Evolutionary conservation across 2,888 invertebrate genomes (phyloP).

Genomic region (Agonum fuliginosum): DNA sequence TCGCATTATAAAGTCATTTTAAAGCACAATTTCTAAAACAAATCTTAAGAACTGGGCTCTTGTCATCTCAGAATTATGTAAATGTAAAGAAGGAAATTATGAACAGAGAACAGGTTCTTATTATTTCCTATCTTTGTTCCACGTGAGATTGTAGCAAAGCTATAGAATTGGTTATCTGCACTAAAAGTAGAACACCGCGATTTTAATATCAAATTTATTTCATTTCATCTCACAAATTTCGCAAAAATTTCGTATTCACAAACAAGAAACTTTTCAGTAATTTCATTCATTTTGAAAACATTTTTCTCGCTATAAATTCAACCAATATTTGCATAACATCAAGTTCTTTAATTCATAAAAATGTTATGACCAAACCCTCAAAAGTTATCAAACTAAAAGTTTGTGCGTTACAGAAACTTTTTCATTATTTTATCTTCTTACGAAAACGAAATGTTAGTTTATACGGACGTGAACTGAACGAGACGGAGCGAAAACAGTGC

Average conservation of each 20-base stretch:
- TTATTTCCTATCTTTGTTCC: too few relatives aligned
- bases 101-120: too few relatives aligned
- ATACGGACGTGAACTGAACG: constrained; percentile 1
- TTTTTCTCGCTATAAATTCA: constrained; percentile 47
- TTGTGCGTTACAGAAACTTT: constrained; percentile 41
- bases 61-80: too few relatives aligned
- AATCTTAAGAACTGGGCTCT: too few relatives aligned
- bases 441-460: constrained; percentile 42
- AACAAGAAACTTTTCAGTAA: constrained; percentile 44
- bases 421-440: constrained; percentile 49
- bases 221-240: constrained; percentile 22
- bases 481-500: constrained; percentile 7
- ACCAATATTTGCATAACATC: constrained; percentile 49
- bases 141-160: neutral
- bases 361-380: constrained; percentile 48
- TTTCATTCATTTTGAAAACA: constrained; percentile 47
- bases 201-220: constrained; percentile 32
- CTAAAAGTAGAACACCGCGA: neutral
- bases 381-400: constrained; percentile 49
- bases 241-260: constrained; percentile 37
- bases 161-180: neutral
- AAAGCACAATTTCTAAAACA: too few relatives aligned
- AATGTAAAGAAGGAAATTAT: too few relatives aligned
- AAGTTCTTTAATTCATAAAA: constrained; percentile 50
- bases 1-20: too few relatives aligned